phyloP scores from a whole-genome alignment of 1,140 invertebrate genomes.

The Tetramorium parvispinum region DNA sequence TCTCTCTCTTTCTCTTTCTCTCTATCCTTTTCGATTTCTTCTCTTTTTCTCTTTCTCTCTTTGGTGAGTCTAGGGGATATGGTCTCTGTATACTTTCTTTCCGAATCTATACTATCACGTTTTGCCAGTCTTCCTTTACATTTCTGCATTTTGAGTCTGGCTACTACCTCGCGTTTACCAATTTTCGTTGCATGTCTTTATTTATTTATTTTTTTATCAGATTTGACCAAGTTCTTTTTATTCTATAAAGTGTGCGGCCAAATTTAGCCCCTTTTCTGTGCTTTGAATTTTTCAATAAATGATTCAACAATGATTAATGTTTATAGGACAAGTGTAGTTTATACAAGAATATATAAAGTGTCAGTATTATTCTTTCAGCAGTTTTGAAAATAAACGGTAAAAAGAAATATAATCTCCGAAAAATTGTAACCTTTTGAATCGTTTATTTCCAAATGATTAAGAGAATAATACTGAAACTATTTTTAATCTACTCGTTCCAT shows the following conservation, averaged over 20 bases:
- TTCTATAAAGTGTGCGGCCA: not conserved
- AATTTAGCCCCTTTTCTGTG: too few relatives aligned
- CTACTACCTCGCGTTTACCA: slow-evolving; percentile 2
- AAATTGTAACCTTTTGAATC: too few relatives aligned
- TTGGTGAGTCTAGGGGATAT: not conserved
- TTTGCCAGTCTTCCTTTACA: not conserved
- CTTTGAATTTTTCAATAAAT: too few relatives aligned
- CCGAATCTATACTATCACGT: not conserved
- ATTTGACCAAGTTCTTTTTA: not conserved
- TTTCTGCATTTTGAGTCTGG: slow-evolving; percentile 15
- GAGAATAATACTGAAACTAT: too few relatives aligned
- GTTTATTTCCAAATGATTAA: too few relatives aligned
- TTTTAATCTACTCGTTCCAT: too few relatives aligned
- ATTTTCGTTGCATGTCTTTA: not conserved
- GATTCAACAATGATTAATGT: too few relatives aligned
- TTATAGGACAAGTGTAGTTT: too few relatives aligned
- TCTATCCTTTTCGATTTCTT: not conserved
- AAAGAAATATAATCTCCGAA: too few relatives aligned
- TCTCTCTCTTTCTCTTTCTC: not conserved
- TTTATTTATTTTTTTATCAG: not conserved
- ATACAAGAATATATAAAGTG: too few relatives aligned
- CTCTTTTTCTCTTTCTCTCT: not conserved
- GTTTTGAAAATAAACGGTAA: too few relatives aligned
- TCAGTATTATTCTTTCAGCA: too few relatives aligned
- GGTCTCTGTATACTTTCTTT: slow-evolving; percentile 9